phyloP scores from a whole-genome alignment of 2,888 invertebrate genomes.

The Nomada lathburiana region DNA sequence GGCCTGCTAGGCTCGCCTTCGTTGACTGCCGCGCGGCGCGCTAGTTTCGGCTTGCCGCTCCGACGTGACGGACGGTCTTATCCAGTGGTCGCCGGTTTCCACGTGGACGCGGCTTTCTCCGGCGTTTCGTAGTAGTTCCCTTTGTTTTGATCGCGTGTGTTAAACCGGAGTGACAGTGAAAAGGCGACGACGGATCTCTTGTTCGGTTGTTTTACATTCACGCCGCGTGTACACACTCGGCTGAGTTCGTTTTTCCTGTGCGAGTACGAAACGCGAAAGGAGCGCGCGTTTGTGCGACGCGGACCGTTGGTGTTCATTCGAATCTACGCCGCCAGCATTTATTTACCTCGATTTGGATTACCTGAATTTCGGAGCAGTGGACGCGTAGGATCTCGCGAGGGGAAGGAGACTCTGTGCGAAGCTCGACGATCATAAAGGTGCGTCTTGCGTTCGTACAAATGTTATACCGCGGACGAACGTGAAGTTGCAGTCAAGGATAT shows the following conservation, averaged over 20 bases:
- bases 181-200: not conserved
- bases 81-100: conserved; percentile 66
- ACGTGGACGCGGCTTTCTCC: conserved; percentile 70
- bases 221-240: conserved; percentile 27
- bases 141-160: conserved; percentile 54
- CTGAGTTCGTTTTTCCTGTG: conserved; percentile 45
- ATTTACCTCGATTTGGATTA: conserved; percentile 65
- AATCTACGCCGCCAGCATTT: not conserved
- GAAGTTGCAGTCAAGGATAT: not conserved
- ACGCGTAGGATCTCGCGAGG: not conserved
- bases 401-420: not conserved
- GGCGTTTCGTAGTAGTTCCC: conserved; percentile 36
- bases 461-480: not conserved
- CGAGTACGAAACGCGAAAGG: conserved; percentile 37
- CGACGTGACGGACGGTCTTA: conserved; percentile 73
- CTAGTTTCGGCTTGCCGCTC: conserved; percentile 82
- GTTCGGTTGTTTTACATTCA: not conserved
- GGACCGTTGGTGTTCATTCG: conserved; percentile 31
- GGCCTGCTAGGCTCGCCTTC: conserved; percentile 74
- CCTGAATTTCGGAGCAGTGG: conserved; percentile 49
- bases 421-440: conserved; percentile 34
- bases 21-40: conserved; percentile 75
- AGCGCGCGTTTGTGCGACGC: conserved; percentile 45
- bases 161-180: conserved; percentile 5
- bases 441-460: conserved; percentile 16